Percentiles rank a stretch among this genome's conserved stretches.
Evolutionary conservation across 2,888 invertebrate genomes (phyloP).

Genomic region (Heliconius erato): DNA sequence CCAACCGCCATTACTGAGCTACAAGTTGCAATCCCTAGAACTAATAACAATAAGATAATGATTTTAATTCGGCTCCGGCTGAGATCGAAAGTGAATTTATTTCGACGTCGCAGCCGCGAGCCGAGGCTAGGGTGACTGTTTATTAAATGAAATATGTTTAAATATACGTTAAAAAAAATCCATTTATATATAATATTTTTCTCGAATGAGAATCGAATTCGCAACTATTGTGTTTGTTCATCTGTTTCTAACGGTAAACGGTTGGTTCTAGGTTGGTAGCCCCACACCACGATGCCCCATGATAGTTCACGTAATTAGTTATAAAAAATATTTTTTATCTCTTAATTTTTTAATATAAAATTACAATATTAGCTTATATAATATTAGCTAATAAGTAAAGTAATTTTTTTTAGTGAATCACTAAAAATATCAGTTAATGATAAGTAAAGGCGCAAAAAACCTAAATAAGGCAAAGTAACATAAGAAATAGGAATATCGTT

Average conservation of each 20-base stretch:
- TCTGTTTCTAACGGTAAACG: too few relatives aligned
- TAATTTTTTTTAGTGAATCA: background rate
- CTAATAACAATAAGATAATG: constrained; percentile 43
- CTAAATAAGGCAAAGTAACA: background rate
- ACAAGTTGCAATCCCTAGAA: constrained; percentile 28
- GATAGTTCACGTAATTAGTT: too few relatives aligned
- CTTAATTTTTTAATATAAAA: too few relatives aligned
- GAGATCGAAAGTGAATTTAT: constrained; percentile 64
- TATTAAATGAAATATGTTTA: background rate
- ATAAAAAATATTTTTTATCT: too few relatives aligned
- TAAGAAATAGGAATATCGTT: background rate
- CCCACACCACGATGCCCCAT: too few relatives aligned
- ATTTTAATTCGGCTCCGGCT: constrained; percentile 40
- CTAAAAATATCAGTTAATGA: background rate
- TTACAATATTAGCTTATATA: too few relatives aligned
- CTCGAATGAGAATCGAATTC: too few relatives aligned
- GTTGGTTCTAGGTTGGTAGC: too few relatives aligned
- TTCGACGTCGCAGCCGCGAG: constrained; percentile 48
- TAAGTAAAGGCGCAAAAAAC: background rate
- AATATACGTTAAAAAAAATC: background rate
- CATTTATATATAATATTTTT: too few relatives aligned
- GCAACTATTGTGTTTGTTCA: too few relatives aligned
- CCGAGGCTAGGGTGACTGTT: constrained; percentile 21
- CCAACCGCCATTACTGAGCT: background rate
- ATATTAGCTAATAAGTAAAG: background rate